Percentiles rank a stretch among this genome's conserved stretches.
Evolutionary conservation across 2,888 invertebrate genomes (phyloP).

Genomic region (Scaptodrosophila latifasciaeformis): DNA sequence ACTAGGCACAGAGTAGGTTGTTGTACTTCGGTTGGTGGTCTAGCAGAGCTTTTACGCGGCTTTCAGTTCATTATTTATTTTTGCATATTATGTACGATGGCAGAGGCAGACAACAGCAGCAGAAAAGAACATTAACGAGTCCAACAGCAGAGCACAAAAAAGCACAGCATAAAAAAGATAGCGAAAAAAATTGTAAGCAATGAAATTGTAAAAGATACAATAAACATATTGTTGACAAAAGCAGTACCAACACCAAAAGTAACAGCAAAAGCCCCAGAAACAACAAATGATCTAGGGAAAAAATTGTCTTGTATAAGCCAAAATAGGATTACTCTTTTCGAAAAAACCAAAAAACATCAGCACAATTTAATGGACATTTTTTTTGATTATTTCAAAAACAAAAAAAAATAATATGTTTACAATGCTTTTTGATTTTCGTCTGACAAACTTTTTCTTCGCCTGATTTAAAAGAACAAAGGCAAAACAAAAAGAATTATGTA

Average conservation of each 20-base stretch:
- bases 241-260: constrained; percentile 7
- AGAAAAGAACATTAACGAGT: constrained; percentile 3
- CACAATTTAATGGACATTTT: too few species aligned
- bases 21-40: background rate
- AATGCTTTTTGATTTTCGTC: too few species aligned
- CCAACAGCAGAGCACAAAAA: background rate
- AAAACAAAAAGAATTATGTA: too few species aligned
- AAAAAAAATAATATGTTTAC: too few species aligned
- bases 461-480: too few species aligned
- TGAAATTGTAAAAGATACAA: constrained; percentile 64
- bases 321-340: too few species aligned
- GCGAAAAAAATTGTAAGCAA: constrained; percentile 30
- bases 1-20: too few species aligned
- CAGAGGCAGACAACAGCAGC: background rate
- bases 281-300: too few species aligned
- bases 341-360: too few species aligned
- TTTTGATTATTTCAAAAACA: too few species aligned
- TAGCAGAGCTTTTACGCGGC: constrained; percentile 23
- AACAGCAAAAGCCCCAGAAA: background rate
- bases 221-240: constrained; percentile 65
- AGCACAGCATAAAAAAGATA: background rate
- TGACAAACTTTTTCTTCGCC: too few species aligned
- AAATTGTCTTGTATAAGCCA: too few species aligned
- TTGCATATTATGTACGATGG: constrained; percentile 17
- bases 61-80: constrained; percentile 63